Percentiles rank a stretch among this genome's conserved stretches.
Evolutionary conservation across 2,113 vertebrate genomes (phyloP).

Genomic region (Tetrao urogallus): DNA sequence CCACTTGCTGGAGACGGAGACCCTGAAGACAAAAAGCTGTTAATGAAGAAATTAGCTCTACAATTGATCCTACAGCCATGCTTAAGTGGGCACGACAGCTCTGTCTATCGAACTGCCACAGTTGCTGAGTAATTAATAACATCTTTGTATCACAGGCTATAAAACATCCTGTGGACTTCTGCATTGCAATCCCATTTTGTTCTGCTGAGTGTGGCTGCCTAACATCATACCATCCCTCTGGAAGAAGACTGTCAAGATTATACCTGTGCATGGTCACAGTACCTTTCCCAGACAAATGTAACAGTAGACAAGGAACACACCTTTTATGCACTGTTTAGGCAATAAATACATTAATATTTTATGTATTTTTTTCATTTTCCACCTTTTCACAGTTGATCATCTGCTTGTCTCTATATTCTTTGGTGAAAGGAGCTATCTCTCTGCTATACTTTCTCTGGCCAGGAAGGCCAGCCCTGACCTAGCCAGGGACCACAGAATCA

Average conservation of each 20-base stretch:
- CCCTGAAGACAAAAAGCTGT: not conserved
- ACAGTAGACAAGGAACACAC: not conserved
- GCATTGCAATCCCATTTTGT: not conserved
- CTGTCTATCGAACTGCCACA: not conserved
- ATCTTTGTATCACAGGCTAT: not conserved
- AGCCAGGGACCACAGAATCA: no score
- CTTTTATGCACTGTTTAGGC: not conserved
- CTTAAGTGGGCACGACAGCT: not conserved
- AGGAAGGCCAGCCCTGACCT: not conserved
- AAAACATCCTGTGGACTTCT: not conserved
- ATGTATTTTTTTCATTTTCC: not conserved
- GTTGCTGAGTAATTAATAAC: not conserved
- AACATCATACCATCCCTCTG: not conserved
- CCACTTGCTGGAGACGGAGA: not conserved
- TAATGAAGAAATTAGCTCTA: not conserved
- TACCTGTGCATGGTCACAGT: rapidly evolving
- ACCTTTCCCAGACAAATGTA: not conserved
- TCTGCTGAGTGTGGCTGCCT: not conserved
- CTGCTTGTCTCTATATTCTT: not conserved
- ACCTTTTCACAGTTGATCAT: not conserved
- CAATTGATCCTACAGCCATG: not conserved
- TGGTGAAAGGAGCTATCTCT: not conserved
- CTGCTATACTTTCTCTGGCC: not conserved
- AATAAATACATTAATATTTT: not conserved
- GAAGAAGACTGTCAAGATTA: not conserved